Conservation (phyloP, 2,797 vertebrate genomes). For the Hemitrygon akajei region DNA sequence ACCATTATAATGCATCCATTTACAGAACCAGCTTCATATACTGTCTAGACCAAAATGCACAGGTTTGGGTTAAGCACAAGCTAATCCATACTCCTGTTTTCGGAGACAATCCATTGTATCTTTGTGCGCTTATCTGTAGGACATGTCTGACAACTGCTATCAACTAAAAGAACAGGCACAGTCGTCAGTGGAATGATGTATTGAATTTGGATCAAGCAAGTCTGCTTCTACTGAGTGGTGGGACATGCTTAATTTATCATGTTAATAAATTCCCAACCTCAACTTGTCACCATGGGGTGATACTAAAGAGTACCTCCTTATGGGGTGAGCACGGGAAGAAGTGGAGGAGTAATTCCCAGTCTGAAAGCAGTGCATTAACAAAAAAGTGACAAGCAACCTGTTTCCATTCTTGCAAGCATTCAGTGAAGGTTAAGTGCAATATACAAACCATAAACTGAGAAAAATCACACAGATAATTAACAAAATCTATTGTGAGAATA, state of each 20-base stretch:
- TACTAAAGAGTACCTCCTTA: neutral
- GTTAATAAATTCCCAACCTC: neutral
- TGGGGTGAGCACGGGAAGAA: neutral
- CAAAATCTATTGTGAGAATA: neutral
- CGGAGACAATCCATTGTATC: neutral
- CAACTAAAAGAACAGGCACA: neutral
- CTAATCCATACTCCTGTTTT: too few relatives aligned
- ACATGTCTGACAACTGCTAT: neutral
- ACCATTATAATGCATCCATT: too few relatives aligned
- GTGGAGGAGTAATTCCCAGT: neutral
- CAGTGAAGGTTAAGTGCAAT: neutral
- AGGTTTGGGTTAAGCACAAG: too few relatives aligned
- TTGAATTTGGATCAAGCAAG: neutral
- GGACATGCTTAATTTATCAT: constrained; percentile 22
- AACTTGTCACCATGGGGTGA: neutral
- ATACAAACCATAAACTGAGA: neutral
- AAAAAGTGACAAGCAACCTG: too few relatives aligned
- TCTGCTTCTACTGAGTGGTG: neutral
- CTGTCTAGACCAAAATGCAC: too few relatives aligned
- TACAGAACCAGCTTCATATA: too few relatives aligned
- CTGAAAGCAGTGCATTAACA: neutral
- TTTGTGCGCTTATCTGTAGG: neutral
- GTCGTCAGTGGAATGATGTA: neutral
- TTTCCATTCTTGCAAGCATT: neutral
- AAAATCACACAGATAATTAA: neutral